These are phyloP conservation scores for Rhagoletis pomonella DNA, from an alignment of 1,140 invertebrate genomes.

Conservation along the genomic window DNA sequence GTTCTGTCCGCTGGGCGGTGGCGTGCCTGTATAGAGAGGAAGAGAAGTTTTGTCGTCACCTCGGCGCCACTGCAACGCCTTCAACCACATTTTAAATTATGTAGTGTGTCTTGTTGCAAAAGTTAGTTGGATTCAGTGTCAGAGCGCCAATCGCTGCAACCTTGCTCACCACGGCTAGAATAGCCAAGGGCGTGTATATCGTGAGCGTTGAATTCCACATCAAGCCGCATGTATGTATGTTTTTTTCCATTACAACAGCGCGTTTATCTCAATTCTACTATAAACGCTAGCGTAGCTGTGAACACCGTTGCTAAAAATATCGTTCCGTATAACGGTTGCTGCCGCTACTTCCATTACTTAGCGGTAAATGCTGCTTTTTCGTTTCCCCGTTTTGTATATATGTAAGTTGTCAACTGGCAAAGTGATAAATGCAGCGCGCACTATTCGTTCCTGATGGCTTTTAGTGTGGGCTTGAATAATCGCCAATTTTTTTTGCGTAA, in stretches of 20 bases:
- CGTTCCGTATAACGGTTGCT: background rate
- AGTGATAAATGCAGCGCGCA: background rate
- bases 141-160: background rate
- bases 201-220: background rate
- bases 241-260: background rate
- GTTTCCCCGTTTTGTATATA: background rate
- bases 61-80: constrained; percentile 36
- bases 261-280: background rate
- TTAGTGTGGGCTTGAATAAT: too few species aligned
- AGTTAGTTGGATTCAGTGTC: background rate
- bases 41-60: background rate
- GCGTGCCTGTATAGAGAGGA: background rate
- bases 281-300: background rate
- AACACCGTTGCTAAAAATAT: constrained; percentile 6
- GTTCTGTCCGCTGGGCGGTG: too few species aligned
- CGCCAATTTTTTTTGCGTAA: too few species aligned
- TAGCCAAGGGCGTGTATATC: constrained; percentile 22
- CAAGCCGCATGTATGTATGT: background rate
- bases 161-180: background rate
- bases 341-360: background rate
- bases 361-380: constrained; percentile 5
- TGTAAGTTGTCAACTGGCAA: background rate
- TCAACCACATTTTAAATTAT: constrained; percentile 41
- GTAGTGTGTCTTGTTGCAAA: background rate
- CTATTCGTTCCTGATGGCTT: too few species aligned